Percentiles rank a stretch among this genome's conserved stretches.
phyloP scores from a whole-genome alignment of 2,797 vertebrate genomes.

The Holocentrus rufus region DNA sequence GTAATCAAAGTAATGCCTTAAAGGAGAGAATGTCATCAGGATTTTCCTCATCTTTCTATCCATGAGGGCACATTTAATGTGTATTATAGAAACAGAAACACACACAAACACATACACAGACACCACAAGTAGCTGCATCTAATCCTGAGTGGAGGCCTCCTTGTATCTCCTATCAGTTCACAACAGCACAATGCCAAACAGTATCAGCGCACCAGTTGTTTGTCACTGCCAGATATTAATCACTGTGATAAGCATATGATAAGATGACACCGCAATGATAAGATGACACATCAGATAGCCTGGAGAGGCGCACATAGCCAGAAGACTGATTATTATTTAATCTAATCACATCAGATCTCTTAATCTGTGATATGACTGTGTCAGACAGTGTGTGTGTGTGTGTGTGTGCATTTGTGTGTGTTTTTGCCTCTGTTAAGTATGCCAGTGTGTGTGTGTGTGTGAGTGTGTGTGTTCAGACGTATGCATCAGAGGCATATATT shows the following conservation, averaged over 20 bases:
- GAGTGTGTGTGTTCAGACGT: too few relatives aligned
- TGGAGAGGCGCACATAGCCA: neutral
- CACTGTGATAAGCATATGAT: conserved; percentile 10
- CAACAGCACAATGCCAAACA: neutral
- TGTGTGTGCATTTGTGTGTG: conserved; percentile 1
- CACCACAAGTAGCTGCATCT: neutral
- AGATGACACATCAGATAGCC: conserved; percentile 12
- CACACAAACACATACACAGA: conserved; percentile 4
- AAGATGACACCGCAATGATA: conserved; percentile 14
- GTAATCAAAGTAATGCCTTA: too few relatives aligned
- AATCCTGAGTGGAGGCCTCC: too few relatives aligned
- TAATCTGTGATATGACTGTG: neutral
- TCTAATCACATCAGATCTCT: neutral
- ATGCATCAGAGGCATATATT: too few relatives aligned
- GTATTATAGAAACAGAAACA: neutral
- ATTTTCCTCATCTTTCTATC: too few relatives aligned
- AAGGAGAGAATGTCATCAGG: too few relatives aligned
- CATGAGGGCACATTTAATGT: too few relatives aligned
- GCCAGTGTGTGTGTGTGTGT: too few relatives aligned
- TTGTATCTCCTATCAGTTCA: neutral
- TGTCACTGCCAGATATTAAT: neutral
- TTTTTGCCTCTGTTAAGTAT: neutral
- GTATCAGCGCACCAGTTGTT: neutral
- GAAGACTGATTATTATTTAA: neutral
- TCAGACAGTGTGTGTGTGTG: conserved; percentile 5